A percentile compares a stretch with the other conserved stretches of the same genome.
phyloP scores from a whole-genome alignment of 1,140 invertebrate genomes.

The Rhopalosiphum maidis region DNA sequence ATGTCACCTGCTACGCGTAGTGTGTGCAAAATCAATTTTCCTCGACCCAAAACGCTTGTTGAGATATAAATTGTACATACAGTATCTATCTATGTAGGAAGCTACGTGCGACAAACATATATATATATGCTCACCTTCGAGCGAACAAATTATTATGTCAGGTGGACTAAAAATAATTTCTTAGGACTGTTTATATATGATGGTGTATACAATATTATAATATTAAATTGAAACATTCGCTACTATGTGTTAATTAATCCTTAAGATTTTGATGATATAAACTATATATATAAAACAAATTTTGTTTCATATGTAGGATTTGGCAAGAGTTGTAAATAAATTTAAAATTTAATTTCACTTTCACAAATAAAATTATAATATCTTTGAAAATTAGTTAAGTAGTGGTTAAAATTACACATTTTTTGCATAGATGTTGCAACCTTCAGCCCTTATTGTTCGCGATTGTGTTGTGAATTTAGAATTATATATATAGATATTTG shows the following conservation, averaged over 20 bases:
- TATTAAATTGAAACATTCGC: too few species aligned
- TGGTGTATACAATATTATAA: too few species aligned
- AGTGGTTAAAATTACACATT: background rate
- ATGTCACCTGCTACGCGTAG: constrained; percentile 49
- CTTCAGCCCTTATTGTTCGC: too few species aligned
- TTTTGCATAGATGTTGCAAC: background rate
- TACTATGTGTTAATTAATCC: too few species aligned
- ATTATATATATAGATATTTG: background rate
- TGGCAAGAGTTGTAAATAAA: too few species aligned
- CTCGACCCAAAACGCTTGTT: constrained; percentile 23
- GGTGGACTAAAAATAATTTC: too few species aligned
- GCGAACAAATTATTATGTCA: background rate
- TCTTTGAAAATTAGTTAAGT: background rate
- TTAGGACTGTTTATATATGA: too few species aligned
- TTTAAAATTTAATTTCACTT: background rate
- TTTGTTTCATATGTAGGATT: too few species aligned
- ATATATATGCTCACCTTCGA: too few species aligned
- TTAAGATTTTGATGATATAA: too few species aligned
- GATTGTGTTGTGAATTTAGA: background rate
- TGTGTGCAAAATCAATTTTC: constrained; percentile 42
- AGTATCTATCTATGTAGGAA: background rate
- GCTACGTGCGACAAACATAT: background rate
- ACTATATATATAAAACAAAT: too few species aligned
- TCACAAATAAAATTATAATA: background rate
- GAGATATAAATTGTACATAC: background rate